Percentiles rank a stretch among this genome's conserved stretches.
Conservation (phyloP, 2,113 vertebrate species). For the Eudyptes chrysolophus region DNA sequence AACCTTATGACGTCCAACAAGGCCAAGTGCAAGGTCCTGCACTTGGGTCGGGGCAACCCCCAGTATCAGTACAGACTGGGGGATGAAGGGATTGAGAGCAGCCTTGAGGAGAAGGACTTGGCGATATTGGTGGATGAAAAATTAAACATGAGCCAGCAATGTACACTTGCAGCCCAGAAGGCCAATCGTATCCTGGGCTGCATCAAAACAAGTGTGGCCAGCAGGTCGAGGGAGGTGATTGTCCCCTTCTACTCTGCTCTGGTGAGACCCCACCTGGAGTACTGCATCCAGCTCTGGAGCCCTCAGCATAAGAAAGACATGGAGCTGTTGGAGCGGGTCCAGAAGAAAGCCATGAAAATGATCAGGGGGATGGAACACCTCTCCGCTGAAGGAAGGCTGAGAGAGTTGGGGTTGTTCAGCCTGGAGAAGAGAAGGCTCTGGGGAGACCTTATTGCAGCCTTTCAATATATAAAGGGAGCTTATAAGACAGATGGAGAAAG, state of each 20-base stretch:
- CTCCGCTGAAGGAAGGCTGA: neutral
- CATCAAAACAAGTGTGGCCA: neutral
- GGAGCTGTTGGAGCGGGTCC: fast-evolving
- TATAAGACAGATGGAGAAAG: neutral
- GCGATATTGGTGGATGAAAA: neutral
- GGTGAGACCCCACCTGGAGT: neutral
- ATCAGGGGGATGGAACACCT: neutral
- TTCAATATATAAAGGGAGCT: neutral
- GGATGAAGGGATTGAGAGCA: neutral
- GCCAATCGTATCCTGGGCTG: fast-evolving
- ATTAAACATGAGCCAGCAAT: neutral
- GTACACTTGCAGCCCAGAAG: neutral
- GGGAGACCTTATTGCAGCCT: no score
- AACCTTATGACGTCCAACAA: neutral
- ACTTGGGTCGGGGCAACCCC: fast-evolving
- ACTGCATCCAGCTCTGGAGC: fast-evolving
- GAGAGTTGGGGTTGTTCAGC: neutral
- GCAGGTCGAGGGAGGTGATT: fast-evolving
- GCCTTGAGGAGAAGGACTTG: fast-evolving
- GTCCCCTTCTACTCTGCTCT: neutral
- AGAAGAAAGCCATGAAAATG: neutral
- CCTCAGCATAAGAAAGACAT: neutral
- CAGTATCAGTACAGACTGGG: neutral
- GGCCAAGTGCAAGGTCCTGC: neutral
- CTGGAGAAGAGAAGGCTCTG: neutral